Conservation (phyloP, 2,113 vertebrate species). For the Donacobius atricapilla region DNA sequence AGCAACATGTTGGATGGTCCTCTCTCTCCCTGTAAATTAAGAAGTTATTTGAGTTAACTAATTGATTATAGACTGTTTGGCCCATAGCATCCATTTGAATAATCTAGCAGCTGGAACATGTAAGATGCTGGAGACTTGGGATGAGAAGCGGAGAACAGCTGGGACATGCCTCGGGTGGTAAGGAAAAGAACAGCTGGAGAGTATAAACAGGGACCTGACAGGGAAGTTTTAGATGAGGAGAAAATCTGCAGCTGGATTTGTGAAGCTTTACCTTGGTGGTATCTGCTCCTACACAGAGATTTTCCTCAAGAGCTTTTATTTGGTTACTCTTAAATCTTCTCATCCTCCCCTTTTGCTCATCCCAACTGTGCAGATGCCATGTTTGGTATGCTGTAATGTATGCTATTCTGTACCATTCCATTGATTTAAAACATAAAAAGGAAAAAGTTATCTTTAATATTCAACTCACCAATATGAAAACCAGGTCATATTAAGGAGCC, state of each 20-base stretch:
- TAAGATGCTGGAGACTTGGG: neutral
- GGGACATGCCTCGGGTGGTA: neutral
- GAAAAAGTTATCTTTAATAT: neutral
- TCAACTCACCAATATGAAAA: neutral
- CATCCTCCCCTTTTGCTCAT: neutral
- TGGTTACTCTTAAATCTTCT: neutral
- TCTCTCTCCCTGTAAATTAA: neutral
- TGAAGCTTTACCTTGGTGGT: neutral
- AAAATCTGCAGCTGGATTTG: neutral
- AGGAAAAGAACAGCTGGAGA: neutral
- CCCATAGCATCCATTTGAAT: neutral
- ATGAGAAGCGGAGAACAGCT: neutral
- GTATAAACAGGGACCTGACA: neutral
- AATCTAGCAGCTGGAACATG: neutral
- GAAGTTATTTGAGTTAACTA: neutral
- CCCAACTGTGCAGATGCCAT: neutral
- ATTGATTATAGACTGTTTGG: neutral
- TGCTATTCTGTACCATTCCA: neutral
- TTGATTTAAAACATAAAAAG: neutral
- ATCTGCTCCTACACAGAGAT: neutral
- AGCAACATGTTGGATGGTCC: neutral
- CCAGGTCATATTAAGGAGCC: neutral
- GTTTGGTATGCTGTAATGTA: neutral
- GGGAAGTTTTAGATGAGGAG: neutral
- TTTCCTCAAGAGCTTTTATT: neutral